Percentiles rank a stretch among this genome's conserved stretches.
phyloP scores from a whole-genome alignment of 2,888 invertebrate genomes.

The Protodeltote pygarga region DNA sequence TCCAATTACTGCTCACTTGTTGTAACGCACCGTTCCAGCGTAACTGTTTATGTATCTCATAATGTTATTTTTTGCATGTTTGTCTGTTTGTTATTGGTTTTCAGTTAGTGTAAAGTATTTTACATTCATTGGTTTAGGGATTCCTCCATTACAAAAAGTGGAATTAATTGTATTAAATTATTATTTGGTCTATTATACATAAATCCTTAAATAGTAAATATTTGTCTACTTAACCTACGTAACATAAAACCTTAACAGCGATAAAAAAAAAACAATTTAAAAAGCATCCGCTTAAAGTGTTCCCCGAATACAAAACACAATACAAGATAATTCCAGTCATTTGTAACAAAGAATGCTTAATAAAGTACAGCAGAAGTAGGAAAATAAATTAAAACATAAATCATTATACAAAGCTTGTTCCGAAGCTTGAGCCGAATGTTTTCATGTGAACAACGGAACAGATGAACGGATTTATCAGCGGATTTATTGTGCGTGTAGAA shows the following conservation, averaged over 20 bases:
- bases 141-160: no score
- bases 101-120: no score
- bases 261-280: not conserved
- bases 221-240: no score
- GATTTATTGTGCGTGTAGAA: not conserved
- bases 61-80: not conserved
- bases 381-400: slow-evolving; percentile 18
- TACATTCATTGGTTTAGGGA: no score
- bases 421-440: not conserved
- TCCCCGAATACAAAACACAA: not conserved
- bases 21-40: slow-evolving; percentile 1
- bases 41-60: not conserved
- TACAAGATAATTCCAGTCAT: slow-evolving; percentile 1
- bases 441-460: not conserved
- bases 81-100: no score
- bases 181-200: no score
- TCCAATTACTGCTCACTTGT: slow-evolving; percentile 7
- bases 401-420: slow-evolving; percentile 8
- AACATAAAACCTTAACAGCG: no score
- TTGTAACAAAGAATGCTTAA: slow-evolving; percentile 2
- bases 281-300: not conserved
- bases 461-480: slow-evolving; percentile 1
- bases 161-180: no score
- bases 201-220: no score
- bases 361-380: slow-evolving; percentile 3